phyloP scores from a whole-genome alignment of 2,888 invertebrate genomes.

The Blastobasis adustella region DNA sequence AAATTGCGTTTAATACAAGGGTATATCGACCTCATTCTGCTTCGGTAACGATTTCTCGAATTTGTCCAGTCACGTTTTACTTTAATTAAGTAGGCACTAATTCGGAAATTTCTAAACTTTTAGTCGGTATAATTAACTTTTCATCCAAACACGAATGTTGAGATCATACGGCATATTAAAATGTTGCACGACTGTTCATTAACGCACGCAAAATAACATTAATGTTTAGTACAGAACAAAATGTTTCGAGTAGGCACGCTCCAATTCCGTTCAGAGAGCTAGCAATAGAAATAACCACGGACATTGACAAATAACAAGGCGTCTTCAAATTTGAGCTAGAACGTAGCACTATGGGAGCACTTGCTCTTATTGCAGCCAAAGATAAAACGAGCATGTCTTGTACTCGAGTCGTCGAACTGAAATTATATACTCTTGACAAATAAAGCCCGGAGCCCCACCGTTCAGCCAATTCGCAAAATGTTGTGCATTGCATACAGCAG shows the following conservation, averaged over 20 bases:
- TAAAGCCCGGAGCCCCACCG: conserved; percentile 33
- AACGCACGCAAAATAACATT: conserved; percentile 11
- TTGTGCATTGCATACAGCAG: conserved; percentile 37
- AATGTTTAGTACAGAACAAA: conserved; percentile 7
- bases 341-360: conserved; percentile 13
- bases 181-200: conserved; percentile 10
- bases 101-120: too few relatives aligned
- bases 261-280: conserved; percentile 15
- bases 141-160: too few relatives aligned
- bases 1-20: conserved; percentile 37
- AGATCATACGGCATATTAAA: background rate
- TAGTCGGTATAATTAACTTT: too few relatives aligned
- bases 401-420: conserved; percentile 26
- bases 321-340: conserved; percentile 19
- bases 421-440: conserved; percentile 53
- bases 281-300: conserved; percentile 18
- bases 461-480: conserved; percentile 44
- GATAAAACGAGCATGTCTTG: conserved; percentile 24
- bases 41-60: conserved; percentile 22
- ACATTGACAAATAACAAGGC: conserved; percentile 31
- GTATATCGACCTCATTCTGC: conserved; percentile 30
- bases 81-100: too few relatives aligned
- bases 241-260: conserved; percentile 7
- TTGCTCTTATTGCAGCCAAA: conserved; percentile 21
- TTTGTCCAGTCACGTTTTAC: too few relatives aligned